phyloP scores from a whole-genome alignment of 2,888 invertebrate genomes.

The Miltochrista miniata region DNA sequence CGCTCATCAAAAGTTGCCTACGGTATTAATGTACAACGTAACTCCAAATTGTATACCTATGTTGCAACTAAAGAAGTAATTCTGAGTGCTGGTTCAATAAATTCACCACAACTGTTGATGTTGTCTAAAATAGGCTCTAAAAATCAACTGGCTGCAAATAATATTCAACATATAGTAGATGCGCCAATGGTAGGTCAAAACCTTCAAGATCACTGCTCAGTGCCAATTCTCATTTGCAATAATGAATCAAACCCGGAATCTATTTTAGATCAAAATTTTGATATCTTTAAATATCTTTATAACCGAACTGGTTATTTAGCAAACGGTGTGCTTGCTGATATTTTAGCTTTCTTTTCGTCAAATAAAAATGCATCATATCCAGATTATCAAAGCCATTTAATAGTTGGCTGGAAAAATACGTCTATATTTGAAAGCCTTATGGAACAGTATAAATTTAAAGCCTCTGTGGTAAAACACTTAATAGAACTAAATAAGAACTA shows the following conservation, averaged over 20 bases:
- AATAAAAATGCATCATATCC: constrained; percentile 51
- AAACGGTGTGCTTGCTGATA: constrained; percentile 81
- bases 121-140: constrained; percentile 78
- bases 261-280: constrained; percentile 44
- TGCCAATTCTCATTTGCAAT: constrained; percentile 61
- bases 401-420: constrained; percentile 52
- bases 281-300: constrained; percentile 72
- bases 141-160: constrained; percentile 54
- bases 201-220: constrained; percentile 75
- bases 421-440: not conserved
- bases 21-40: constrained; percentile 12
- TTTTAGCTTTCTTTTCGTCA: constrained; percentile 46
- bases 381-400: constrained; percentile 53
- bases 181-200: constrained; percentile 76
- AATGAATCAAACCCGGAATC: constrained; percentile 47
- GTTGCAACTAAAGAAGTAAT: constrained; percentile 69
- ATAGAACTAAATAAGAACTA: constrained; percentile 6
- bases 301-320: constrained; percentile 77
- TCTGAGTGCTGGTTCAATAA: constrained; percentile 71
- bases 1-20: constrained; percentile 1
- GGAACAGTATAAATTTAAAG: constrained; percentile 35
- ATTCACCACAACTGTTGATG: constrained; percentile 74
- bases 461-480: constrained; percentile 22
- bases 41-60: constrained; percentile 13
- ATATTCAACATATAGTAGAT: constrained; percentile 60